Percentiles rank a stretch among this genome's conserved stretches.
Conservation (phyloP, 2,113 vertebrate species). For the Carassius carassius region DNA sequence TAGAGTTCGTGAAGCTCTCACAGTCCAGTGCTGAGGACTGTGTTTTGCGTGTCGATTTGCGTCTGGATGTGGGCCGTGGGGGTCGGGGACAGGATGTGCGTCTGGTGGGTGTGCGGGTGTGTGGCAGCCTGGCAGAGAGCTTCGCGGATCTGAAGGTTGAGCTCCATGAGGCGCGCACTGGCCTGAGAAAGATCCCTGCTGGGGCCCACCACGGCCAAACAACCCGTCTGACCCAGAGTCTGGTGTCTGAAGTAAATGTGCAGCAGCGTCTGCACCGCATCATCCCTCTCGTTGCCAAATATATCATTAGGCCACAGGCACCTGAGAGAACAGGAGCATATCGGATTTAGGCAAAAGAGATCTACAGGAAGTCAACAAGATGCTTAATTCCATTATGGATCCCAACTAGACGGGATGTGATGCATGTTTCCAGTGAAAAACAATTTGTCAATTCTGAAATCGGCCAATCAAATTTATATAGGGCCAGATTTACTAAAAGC, state of each 20-base stretch:
- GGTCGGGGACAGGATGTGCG: conserved; percentile 12
- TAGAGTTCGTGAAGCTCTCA: conserved; percentile 64
- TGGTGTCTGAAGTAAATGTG: conserved; percentile 98
- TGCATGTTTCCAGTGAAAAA: not conserved
- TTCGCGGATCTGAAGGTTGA: conserved; percentile 95
- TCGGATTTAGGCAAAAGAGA: conserved; percentile 19
- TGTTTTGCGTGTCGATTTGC: conserved; percentile 51
- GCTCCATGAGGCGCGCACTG: conserved; percentile 91
- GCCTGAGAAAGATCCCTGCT: conserved; percentile 92
- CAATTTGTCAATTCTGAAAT: not conserved
- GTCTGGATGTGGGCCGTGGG: conserved; percentile 37
- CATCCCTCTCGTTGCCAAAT: conserved; percentile 88
- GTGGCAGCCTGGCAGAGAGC: conserved; percentile 87
- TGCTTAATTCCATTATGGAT: not conserved
- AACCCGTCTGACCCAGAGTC: conserved; percentile 93
- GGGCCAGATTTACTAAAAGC: too few relatives aligned
- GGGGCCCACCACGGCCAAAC: conserved; percentile 89
- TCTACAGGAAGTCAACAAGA: not conserved
- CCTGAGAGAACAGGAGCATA: conserved; percentile 65
- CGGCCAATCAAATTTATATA: not conserved
- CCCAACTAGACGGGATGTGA: not conserved
- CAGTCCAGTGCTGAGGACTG: conserved; percentile 85
- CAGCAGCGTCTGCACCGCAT: conserved; percentile 89
- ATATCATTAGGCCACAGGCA: conserved; percentile 95
- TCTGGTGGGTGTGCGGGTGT: conserved; percentile 64